Base-by-base conservation (phyloP, 2,888 invertebrate species). In the Zelleria hepariella region DNA sequence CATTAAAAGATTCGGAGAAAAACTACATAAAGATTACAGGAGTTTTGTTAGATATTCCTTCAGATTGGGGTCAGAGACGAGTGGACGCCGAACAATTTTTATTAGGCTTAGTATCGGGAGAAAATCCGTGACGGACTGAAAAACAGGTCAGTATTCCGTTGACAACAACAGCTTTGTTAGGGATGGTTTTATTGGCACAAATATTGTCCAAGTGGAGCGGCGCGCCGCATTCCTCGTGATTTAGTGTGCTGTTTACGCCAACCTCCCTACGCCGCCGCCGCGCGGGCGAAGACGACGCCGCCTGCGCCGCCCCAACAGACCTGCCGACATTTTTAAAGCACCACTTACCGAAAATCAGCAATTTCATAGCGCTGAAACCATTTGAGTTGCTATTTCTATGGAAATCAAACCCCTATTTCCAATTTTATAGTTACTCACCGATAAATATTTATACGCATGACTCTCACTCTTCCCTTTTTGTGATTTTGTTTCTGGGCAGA, bases 141-240 rank as follows among this genome's bases (percentile, higher is more conserved):
- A 78, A 86, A 79, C 78, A 80, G 81, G 80, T 82, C 82, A 80
- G 77, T 79, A 80, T 79, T 78, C 70, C 74, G 77, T 76, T 84
- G 84, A 85, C 84, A 86, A 85, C 82, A 86, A 85, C 82, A 86
- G 82, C 82, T 83, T 85, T 85, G 84, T 84, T 78, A 80, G 78
- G 75, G 79, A 78, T 73, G 75, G 82, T 86, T 86, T 83, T 86
- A 86, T 86, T 86, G 85, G 81, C 84, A 83, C 82, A 86, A 86
- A 86, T 85, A 86, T 84, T 83, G 84, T 81, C 79, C 78, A 82
- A 82, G 81, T 80, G 76, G 79, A 79, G 79, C 76, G 77, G 79
- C 71, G 79, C 78, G 77, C 77, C 76, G 73, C 77, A 78, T 77
- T 82, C 74, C 73, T 76, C 71, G 78, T 86, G 86, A 87, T 86